Conservation (phyloP, 2,888 invertebrate species). For the Parnassius smintheus region DNA sequence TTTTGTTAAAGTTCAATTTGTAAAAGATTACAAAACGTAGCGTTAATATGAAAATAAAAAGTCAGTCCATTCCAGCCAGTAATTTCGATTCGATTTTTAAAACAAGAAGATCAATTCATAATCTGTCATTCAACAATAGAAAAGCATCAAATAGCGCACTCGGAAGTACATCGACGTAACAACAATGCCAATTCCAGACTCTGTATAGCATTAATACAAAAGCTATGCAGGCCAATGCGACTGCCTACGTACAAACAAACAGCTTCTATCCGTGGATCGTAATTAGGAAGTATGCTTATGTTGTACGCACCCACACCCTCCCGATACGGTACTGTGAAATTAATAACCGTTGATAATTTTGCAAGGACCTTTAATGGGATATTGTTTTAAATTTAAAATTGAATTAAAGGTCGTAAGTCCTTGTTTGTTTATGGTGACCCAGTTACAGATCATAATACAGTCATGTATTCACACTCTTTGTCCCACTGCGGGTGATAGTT, state of each 20-base stretch:
- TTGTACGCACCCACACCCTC: slow-evolving; percentile 53
- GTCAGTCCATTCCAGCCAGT: too few relatives aligned
- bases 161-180: slow-evolving; percentile 23
- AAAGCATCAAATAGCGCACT: slow-evolving; percentile 17
- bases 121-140: slow-evolving; percentile 17
- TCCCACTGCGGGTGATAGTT: too few relatives aligned
- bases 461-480: too few relatives aligned
- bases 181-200: slow-evolving; percentile 36
- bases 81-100: too few relatives aligned
- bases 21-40: too few relatives aligned
- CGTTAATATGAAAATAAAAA: too few relatives aligned
- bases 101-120: slow-evolving; percentile 19
- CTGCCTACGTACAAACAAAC: slow-evolving; percentile 56
- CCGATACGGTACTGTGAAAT: slow-evolving; percentile 62
- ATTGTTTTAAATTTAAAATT: slow-evolving; percentile 11
- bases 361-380: slow-evolving; percentile 25
- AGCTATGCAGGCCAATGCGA: slow-evolving; percentile 65
- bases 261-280: slow-evolving; percentile 45
- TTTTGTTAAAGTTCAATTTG: too few relatives aligned
- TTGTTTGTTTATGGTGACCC: background rate
- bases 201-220: slow-evolving; percentile 31
- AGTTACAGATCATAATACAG: background rate
- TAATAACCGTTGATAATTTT: slow-evolving; percentile 55
- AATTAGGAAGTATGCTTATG: slow-evolving; percentile 62
- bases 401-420: background rate